Base-by-base conservation (phyloP, 2,113 vertebrate genomes). In the Cololabis saira region DNA sequence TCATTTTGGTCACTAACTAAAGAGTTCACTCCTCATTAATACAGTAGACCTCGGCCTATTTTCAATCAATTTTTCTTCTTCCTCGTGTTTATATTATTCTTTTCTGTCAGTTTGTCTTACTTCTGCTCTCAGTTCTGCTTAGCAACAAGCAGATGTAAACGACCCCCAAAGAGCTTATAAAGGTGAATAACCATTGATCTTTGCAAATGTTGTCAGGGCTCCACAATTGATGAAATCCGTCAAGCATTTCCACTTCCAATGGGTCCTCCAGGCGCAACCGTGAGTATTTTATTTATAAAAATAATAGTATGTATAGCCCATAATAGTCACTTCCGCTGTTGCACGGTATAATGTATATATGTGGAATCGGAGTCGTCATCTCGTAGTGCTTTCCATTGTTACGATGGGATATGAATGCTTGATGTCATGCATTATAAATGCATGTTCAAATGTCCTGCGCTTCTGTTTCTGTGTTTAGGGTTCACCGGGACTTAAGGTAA, bases 201-300 rank as follows among this genome's bases (percentile, higher is more conserved):
- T 51, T 14, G 16, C 33, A 27, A 13, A 30, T 11, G 4, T 75
- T 61, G 16, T 24, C 66, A 94, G 93, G 88, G 86, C 5, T 81
- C 89, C 33, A 88, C 81, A 10, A 22, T 89, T 9, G 92, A 93
- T 3, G 91, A 93, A 30, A 73, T 91, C 42, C 81, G 91, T 22
- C 77, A 91, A 66, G 84, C 88, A 4, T 92, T 94, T 68, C 89
- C 91, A 5, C 59, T 91, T 50, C 86, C 92, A 7, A 89, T 91
- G 92, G 92, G 92, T 42, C 91, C 89, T 55, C 92, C 93, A 43
- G 93, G 93, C 60, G 85, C 74, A 5, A 67, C 73, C 43, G 93
- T 94, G 62, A 91, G 93, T 84, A n/a, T 37, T 42, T 49, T 54
- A 15, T 18, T 1, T 40, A 33, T 21, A 45, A 42, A 17, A 44